These are phyloP conservation scores for Mimachlamys varia DNA, from an alignment of 2,888 invertebrate genomes.

Conservation along the genomic window DNA sequence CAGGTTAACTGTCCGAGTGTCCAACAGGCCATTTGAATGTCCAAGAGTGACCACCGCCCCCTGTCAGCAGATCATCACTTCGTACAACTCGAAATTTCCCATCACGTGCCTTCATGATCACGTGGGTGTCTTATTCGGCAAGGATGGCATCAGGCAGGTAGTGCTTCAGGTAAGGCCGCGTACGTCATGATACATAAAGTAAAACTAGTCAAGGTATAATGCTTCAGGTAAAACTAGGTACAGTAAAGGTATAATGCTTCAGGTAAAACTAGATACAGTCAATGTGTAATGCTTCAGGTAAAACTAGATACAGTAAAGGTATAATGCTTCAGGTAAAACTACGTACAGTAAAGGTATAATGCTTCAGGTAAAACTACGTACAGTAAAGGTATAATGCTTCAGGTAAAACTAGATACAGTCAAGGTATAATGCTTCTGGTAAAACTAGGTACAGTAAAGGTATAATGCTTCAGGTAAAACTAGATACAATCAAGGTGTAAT, in stretches of 20 bases:
- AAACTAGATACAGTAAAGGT: too few species aligned
- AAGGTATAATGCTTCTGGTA: too few species aligned
- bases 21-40: not conserved
- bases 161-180: not conserved
- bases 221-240: conserved; percentile 7
- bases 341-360: too few species aligned
- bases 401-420: too few species aligned
- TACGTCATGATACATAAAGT: too few species aligned
- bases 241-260: not conserved
- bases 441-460: too few species aligned
- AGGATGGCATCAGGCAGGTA: not conserved
- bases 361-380: too few species aligned
- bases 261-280: not conserved
- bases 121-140: not conserved
- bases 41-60: conserved; percentile 1
- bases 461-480: too few species aligned
- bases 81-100: not conserved
- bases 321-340: too few species aligned
- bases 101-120: conserved; percentile 10
- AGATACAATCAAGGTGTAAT: not conserved
- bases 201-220: too few species aligned
- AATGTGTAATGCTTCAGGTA: too few species aligned
- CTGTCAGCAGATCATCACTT: not conserved
- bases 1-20: not conserved
- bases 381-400: too few species aligned